A percentile compares a stretch with the other conserved stretches of the same genome.
These are phyloP conservation scores for Erynnis tages DNA, from an alignment of 2,888 invertebrate species.

Conservation along the genomic window DNA sequence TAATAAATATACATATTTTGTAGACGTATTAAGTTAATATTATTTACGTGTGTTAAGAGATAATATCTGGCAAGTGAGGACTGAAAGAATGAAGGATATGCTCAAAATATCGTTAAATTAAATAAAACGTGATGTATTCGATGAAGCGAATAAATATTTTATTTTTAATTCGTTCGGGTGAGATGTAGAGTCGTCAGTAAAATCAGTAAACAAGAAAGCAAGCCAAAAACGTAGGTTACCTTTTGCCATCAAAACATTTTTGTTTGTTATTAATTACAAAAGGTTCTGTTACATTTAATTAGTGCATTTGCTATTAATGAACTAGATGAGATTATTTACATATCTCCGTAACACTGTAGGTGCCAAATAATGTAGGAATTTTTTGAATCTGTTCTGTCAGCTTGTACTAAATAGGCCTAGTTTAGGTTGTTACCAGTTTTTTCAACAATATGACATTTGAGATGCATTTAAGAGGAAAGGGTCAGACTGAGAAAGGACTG, in stretches of 20 bases:
- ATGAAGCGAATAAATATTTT: constrained; percentile 25
- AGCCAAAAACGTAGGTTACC: constrained; percentile 80
- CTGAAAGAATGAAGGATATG: constrained; percentile 61
- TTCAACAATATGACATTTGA: constrained; percentile 69
- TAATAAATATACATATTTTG: constrained; percentile 69
- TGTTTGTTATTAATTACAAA: constrained; percentile 59
- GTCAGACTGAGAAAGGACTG: constrained; percentile 81
- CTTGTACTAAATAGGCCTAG: constrained; percentile 65
- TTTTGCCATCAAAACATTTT: constrained; percentile 70
- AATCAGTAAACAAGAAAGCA: constrained; percentile 55
- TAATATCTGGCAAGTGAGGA: constrained; percentile 68
- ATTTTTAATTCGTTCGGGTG: constrained; percentile 33
- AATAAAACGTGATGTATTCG: constrained; percentile 42
- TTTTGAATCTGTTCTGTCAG: constrained; percentile 63
- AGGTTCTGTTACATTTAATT: constrained; percentile 51
- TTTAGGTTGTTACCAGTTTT: constrained; percentile 78
- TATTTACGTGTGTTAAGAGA: constrained; percentile 71
- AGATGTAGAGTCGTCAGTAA: constrained; percentile 45
- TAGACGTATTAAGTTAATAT: constrained; percentile 75
- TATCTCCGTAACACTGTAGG: constrained; percentile 64
- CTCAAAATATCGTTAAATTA: constrained; percentile 68
- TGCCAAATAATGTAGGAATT: constrained; percentile 75
- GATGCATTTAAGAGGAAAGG: constrained; percentile 77
- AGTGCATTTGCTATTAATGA: constrained; percentile 44
- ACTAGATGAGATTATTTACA: constrained; percentile 50